Evolutionary conservation across 2,113 vertebrate species (phyloP), one percentile per base, ranked within the genome.

Genomic region (Tyrannus savana): DNA sequence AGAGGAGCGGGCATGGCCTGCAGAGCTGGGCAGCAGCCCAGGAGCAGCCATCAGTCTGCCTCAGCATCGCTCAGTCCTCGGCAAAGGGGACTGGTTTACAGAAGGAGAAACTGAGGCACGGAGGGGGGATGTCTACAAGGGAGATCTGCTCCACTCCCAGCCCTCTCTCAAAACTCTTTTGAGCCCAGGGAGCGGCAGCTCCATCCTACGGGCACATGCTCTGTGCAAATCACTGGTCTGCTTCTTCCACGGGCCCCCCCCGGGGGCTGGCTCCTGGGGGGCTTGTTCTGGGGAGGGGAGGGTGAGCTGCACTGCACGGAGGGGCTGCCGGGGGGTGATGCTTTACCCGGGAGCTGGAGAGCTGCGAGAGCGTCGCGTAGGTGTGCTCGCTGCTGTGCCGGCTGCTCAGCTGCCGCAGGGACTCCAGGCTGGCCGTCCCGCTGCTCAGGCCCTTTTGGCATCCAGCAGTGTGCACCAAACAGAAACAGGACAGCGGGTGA

Each of bases 321-420:
- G 90, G 68, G 4, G 42, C 73, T 92, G 90, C 71, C 4, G 6
- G 49, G 27, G 76, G 66, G 71, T 87, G n/a, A 31, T 69, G 89
- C 91, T 97, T 98, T 97, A 98, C 98, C 98, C 97, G 94, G 96
- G 97, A 97, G 92, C 98, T 97, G 97, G 96, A 96, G 96, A 98
- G 97, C 96, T 98, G 98, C 90, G 90, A 98, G 96, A 98, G 92
- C 84, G 84, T 98, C 68, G 90, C 96, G 44, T 97, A 98, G 95
- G 96, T 92, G 49, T 98, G 96, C 46, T 96, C 95, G 92, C 97
- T 83, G 95, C 97, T 72, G 50, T 90, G 96, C 87, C 74, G 84
- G 94, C 97, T 77, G 39, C 94, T 97, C 95, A 71, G 93, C 96
- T 97, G 98, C 96, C 22, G 83, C 96, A 98, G 94, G 69, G 96